Conservation (phyloP, 2,888 invertebrate species). For the Tetrapedia diversipes region DNA sequence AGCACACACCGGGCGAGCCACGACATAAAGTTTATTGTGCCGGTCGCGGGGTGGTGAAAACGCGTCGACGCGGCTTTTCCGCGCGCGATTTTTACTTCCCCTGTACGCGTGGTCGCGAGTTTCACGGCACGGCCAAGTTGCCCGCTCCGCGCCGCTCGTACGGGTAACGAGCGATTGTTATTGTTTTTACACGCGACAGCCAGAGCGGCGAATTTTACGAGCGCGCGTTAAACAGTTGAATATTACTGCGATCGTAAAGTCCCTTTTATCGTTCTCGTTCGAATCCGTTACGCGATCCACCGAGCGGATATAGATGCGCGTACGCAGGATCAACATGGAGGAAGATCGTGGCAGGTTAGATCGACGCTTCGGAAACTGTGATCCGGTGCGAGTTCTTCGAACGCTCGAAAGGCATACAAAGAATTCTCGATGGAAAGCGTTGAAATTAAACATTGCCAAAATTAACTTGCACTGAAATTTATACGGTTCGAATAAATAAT, state of each 20-base stretch:
- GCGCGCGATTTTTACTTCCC: background rate
- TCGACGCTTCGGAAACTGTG: no score
- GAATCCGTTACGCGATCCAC: constrained; percentile 70
- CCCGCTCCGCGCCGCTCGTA: constrained; percentile 34
- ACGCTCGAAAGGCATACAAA: no score
- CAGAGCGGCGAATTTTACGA: constrained; percentile 69
- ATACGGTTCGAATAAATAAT: no score
- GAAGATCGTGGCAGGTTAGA: no score
- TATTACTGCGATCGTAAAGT: constrained; percentile 71
- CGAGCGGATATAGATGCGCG: constrained; percentile 51
- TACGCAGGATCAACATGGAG: background rate
- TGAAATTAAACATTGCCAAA: no score
- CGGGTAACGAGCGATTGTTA: constrained; percentile 71
- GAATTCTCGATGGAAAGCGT: no score
- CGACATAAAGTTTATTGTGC: constrained; percentile 39
- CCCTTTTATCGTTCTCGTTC: constrained; percentile 69
- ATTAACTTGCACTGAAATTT: no score
- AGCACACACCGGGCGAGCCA: constrained; percentile 24
- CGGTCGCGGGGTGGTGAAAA: background rate
- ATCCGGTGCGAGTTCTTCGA: no score
- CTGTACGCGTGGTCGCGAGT: constrained; percentile 32
- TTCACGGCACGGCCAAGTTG: constrained; percentile 37
- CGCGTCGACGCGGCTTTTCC: constrained; percentile 38
- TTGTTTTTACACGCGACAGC: constrained; percentile 69
- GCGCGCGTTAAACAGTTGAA: constrained; percentile 69